These are phyloP conservation scores for Caenorhabditis afra DNA, from an alignment of 2,888 invertebrate genomes.

Conservation along the genomic window DNA sequence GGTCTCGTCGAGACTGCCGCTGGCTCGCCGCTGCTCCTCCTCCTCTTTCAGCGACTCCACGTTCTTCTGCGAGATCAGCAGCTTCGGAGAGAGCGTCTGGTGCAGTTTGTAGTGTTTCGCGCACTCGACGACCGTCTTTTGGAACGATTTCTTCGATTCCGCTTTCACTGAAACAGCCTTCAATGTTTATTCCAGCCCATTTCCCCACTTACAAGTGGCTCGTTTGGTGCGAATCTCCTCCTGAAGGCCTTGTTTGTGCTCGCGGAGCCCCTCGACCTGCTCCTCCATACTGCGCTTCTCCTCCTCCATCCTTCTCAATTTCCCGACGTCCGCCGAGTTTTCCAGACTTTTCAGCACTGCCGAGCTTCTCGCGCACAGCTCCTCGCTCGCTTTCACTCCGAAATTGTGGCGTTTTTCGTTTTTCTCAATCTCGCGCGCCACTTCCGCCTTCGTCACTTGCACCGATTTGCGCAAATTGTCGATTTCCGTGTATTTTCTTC, in stretches of 20 bases:
- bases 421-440: slow-evolving; percentile 21
- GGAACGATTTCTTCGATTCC: slow-evolving; percentile 41
- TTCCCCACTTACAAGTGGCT: slow-evolving; percentile 28
- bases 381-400: slow-evolving; percentile 3
- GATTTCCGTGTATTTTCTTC: slow-evolving; percentile 32
- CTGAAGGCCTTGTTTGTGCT: slow-evolving; percentile 1
- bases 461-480: slow-evolving; percentile 31
- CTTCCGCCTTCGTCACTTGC: slow-evolving; percentile 29
- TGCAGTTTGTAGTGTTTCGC: slow-evolving; percentile 42
- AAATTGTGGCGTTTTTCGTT: slow-evolving; percentile 1
- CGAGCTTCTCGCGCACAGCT: slow-evolving; percentile 4
- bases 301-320: slow-evolving; percentile 45
- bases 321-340: slow-evolving; percentile 28
- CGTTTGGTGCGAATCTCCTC: slow-evolving; percentile 29
- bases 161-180: slow-evolving; percentile 52
- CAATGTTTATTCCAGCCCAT: too few relatives aligned
- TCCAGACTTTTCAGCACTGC: slow-evolving; percentile 34
- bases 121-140: slow-evolving; percentile 38
- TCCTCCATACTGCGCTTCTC: slow-evolving; percentile 32
- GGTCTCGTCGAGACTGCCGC: slow-evolving; percentile 46
- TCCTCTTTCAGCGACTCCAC: slow-evolving; percentile 39
- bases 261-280: slow-evolving; percentile 15
- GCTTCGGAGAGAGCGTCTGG: slow-evolving; percentile 36
- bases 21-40: slow-evolving; percentile 33
- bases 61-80: slow-evolving; percentile 28